These are phyloP conservation scores for Portevinia maculata DNA, from an alignment of 2,888 invertebrate genomes.

Conservation along the genomic window DNA sequence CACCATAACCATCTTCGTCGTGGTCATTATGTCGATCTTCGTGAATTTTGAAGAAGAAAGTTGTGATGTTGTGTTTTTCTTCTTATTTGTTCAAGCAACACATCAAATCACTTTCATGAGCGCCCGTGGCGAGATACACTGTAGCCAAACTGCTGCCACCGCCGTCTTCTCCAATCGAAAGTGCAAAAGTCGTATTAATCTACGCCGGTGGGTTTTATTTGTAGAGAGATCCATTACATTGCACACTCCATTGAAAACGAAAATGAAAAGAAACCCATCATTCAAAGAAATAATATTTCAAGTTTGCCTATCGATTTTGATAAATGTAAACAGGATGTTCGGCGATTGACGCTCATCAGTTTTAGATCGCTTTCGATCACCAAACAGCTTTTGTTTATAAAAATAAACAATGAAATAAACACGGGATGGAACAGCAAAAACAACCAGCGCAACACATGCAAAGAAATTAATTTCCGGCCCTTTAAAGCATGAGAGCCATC, in stretches of 20 bases:
- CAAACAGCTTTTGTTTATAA: conserved; percentile 13
- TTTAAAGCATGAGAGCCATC: background rate
- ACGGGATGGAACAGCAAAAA: conserved; percentile 1
- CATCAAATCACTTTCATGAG: conserved; percentile 55
- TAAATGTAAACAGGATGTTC: conserved; percentile 63
- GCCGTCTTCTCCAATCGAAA: conserved; percentile 49
- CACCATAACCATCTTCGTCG: conserved; percentile 24
- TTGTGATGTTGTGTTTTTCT: conserved; percentile 54
- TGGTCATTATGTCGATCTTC: conserved; percentile 2
- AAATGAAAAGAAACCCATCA: conserved; percentile 23
- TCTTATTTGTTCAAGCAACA: conserved; percentile 43
- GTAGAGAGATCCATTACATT: conserved; percentile 20
- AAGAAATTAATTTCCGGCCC: conserved; percentile 39
- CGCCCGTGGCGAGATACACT: conserved; percentile 1
- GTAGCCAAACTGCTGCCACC: background rate
- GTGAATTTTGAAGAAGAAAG: conserved; percentile 50
- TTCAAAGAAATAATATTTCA: conserved; percentile 11
- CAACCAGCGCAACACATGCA: background rate
- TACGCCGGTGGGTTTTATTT: conserved; percentile 9
- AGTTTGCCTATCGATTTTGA: conserved; percentile 58
- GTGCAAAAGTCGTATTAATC: conserved; percentile 52
- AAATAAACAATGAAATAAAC: conserved; percentile 35
- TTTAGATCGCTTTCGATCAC: conserved; percentile 52
- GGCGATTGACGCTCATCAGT: conserved; percentile 13
- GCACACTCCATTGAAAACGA: conserved; percentile 18